Evolutionary conservation across 2,113 vertebrate species (phyloP).

Genomic region (Lasiurus cinereus): DNA sequence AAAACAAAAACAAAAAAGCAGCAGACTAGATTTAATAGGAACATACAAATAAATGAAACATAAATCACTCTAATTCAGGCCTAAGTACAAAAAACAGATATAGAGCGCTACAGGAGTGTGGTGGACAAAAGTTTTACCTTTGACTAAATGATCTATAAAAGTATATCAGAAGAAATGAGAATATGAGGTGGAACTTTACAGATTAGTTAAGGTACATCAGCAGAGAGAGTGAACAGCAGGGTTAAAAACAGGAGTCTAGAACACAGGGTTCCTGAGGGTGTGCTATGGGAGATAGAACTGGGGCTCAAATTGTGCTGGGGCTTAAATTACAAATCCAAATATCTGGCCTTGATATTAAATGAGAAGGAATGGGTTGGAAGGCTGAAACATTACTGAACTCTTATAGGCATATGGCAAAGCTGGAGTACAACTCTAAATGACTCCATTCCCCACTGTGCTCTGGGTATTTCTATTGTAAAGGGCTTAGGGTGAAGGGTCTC

Average conservation of each 20-base stretch:
- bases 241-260: neutral
- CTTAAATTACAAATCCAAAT: neutral
- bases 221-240: neutral
- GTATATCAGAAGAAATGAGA: neutral
- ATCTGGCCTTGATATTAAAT: constrained; percentile 36
- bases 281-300: neutral
- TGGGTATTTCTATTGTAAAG: constrained; percentile 80
- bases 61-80: neutral
- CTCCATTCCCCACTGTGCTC: constrained; percentile 75
- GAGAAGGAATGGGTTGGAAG: neutral
- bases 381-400: neutral
- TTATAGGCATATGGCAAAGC: constrained; percentile 74
- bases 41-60: constrained; percentile 4
- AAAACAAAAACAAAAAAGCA: too few species aligned
- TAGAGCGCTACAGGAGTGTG: neutral
- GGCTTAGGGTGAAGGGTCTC: constrained; percentile 77
- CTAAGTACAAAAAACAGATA: neutral
- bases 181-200: neutral
- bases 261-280: neutral
- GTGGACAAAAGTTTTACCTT: neutral
- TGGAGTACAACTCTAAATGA: constrained; percentile 1
- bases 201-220: neutral
- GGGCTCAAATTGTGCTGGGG: neutral
- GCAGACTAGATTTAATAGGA: neutral
- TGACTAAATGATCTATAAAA: neutral